Evolutionary conservation across 2,797 vertebrate species (phyloP), one percentile per base, ranked within the genome.

Genomic region (Siniperca obscura): DNA sequence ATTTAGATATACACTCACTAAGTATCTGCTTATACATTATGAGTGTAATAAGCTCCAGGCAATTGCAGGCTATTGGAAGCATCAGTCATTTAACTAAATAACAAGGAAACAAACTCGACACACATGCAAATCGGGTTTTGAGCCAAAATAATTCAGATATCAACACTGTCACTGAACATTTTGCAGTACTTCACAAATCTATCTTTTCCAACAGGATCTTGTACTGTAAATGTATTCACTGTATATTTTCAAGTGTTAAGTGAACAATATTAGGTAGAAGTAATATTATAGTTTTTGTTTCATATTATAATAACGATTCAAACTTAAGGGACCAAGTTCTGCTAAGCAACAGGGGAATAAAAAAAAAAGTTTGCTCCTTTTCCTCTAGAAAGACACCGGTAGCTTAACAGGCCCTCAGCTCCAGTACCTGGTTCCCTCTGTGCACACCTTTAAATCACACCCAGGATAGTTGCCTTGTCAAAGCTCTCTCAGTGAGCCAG

Each of bases 361-460:
- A 57, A 83, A 81, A 81, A 90, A 71, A 90, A 89, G 86, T 90
- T 91, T 52, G 56, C 80, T 93, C 84, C 80, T 88, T 92, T 93
- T 92, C 76, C 90, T 92, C 81, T 83, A 81, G 90, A 90, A 93
- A 95, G 90, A 84, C 91, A 90, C 91, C 88, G 83, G 91, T 91
- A 92, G 86, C 93, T 94, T 94, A 95, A 95, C 93, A 93, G 94
- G 91, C 93, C 92, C 93, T 92, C 89, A 91, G 93, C 93, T 93
- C 80, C 89, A 89, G 77, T 94, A 95, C 93, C 94, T 94, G 92
- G 90, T 68, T 94, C 94, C 94, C 94, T 87, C 85, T 91, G 92
- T 93, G 94, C 93, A 82, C 93, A 95, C 94, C 94, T 95, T 94
- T 94, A 94, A 95, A 95, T 95, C 94, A 95, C 92, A 94, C 93